Conservation (phyloP, 2,888 invertebrate genomes). For the Sphaeridia pumilis region DNA sequence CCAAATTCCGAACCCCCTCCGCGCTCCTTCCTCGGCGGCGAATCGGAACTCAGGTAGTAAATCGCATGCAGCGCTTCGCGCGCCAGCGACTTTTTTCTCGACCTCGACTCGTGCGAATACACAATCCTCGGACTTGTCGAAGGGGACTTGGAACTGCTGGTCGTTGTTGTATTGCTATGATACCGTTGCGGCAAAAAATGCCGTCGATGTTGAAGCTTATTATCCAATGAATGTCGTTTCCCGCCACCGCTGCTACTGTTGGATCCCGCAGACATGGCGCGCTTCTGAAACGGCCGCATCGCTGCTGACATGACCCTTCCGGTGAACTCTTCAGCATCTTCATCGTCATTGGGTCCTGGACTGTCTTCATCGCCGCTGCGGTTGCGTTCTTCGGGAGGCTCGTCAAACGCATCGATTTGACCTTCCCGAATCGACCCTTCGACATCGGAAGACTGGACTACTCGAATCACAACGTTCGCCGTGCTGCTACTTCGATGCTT, state of each 20-base stretch:
- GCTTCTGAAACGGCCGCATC: too few relatives aligned
- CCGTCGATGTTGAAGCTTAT: not conserved
- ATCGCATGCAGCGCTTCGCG: slow-evolving; percentile 30
- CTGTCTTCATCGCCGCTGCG: too few relatives aligned
- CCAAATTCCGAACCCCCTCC: slow-evolving; percentile 30
- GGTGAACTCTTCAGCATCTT: not conserved
- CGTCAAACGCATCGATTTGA: too few relatives aligned
- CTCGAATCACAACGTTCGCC: not conserved
- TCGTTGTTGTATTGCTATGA: too few relatives aligned
- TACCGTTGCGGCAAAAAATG: too few relatives aligned
- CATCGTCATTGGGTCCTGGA: not conserved
- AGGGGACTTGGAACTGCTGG: not conserved
- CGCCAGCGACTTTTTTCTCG: slow-evolving; percentile 30
- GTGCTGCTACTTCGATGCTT: not conserved
- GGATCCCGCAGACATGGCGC: too few relatives aligned
- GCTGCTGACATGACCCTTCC: not conserved
- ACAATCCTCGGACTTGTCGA: slow-evolving; percentile 6
- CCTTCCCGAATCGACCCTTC: not conserved
- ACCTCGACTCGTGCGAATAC: slow-evolving; percentile 9
- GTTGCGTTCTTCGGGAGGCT: too few relatives aligned
- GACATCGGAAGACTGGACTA: not conserved
- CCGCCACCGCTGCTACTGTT: not conserved
- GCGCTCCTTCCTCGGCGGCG: slow-evolving; percentile 21
- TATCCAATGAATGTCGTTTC: slow-evolving; percentile 5
- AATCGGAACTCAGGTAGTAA: slow-evolving; percentile 26